Percentiles rank a stretch among this genome's conserved stretches.
phyloP scores from a whole-genome alignment of 2,888 invertebrate genomes.

The Ptilodon capucinus region DNA sequence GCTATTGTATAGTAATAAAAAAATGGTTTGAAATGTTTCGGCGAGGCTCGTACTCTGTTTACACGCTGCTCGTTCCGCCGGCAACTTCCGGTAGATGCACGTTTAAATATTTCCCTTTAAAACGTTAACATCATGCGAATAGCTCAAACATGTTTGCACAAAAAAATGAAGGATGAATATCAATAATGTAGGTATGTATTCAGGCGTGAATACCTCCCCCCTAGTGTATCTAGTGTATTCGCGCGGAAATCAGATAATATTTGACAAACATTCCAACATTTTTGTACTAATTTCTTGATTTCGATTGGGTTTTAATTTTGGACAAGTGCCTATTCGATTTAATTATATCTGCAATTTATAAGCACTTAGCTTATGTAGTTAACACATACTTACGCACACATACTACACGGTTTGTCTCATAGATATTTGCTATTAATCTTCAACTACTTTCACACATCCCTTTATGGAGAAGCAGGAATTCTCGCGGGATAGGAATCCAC shows the following conservation, averaged over 20 bases:
- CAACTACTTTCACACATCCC: not conserved
- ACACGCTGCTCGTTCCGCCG: constrained; percentile 48
- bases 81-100: constrained; percentile 57
- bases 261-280: constrained; percentile 1
- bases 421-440: constrained; percentile 5
- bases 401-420: constrained; percentile 5
- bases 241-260: constrained; percentile 7
- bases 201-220: constrained; percentile 10
- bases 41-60: constrained; percentile 53
- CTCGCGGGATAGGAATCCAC: not conserved
- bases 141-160: constrained; percentile 27
- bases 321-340: constrained; percentile 26
- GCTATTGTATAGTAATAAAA: constrained; percentile 42
- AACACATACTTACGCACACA: constrained; percentile 1
- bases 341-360: constrained; percentile 15
- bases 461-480: not conserved
- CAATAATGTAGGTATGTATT: constrained; percentile 18
- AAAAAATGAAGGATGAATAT: constrained; percentile 26
- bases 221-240: constrained; percentile 14
- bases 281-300: constrained; percentile 3
- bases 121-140: constrained; percentile 43
- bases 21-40: constrained; percentile 54
- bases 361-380: not conserved
- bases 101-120: constrained; percentile 57
- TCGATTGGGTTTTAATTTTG: constrained; percentile 10